phyloP scores from a whole-genome alignment of 2,888 invertebrate species.

The Rhamnusium bicolor region DNA sequence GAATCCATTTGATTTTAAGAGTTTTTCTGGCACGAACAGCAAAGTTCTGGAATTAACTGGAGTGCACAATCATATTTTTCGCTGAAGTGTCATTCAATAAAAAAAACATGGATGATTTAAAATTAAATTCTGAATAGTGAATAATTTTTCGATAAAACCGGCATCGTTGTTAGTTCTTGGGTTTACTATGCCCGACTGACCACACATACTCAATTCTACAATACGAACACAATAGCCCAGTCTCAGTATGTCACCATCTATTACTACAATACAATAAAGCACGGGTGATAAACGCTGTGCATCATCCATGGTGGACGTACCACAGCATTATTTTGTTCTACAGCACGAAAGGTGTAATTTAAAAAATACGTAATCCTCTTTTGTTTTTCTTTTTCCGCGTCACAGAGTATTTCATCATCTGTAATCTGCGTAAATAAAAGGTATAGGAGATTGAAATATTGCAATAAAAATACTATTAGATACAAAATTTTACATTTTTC shows the following conservation, averaged over 20 bases:
- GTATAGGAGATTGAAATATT: background rate
- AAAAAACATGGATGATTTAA: background rate
- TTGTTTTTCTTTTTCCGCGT: background rate
- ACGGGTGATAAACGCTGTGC: background rate
- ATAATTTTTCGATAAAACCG: background rate
- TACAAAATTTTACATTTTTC: too few relatives aligned
- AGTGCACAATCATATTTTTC: too few relatives aligned
- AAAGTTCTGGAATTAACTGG: too few relatives aligned
- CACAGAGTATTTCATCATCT: background rate
- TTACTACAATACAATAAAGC: background rate
- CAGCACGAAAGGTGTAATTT: background rate
- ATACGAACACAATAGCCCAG: conserved; percentile 2
- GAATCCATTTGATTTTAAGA: too few relatives aligned
- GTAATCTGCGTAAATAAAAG: background rate
- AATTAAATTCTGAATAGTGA: background rate
- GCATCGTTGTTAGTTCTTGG: background rate
- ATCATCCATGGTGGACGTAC: background rate
- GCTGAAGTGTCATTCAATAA: too few relatives aligned
- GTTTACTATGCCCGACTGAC: background rate
- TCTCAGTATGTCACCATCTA: conserved; percentile 3
- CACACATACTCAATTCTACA: background rate
- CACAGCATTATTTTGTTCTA: background rate
- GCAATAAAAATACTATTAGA: too few relatives aligned
- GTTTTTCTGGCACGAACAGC: too few relatives aligned
- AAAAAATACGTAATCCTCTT: background rate